phyloP scores from a whole-genome alignment of 2,888 invertebrate species.

The Chloroclysta siterata region DNA sequence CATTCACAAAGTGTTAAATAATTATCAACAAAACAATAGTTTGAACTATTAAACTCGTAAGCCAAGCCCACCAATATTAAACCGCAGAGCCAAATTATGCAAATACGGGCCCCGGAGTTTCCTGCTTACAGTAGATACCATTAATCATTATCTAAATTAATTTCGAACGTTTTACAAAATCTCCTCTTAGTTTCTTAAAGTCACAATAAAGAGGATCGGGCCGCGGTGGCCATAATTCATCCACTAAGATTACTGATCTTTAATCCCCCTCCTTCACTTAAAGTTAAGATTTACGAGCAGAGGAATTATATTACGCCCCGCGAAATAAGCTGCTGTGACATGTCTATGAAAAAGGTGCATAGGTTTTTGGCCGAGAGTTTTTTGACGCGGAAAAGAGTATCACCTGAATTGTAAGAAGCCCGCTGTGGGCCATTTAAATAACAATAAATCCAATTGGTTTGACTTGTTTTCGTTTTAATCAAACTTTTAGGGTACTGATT shows the following conservation, averaged over 20 bases:
- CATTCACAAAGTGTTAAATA: constrained; percentile 12
- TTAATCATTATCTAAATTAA: constrained; percentile 85
- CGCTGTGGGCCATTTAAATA: neutral
- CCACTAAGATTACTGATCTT: constrained; percentile 90
- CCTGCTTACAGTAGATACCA: constrained; percentile 73
- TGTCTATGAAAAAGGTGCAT: constrained; percentile 73
- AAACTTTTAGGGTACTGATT: too few species aligned
- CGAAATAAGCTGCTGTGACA: constrained; percentile 64
- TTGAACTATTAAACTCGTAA: constrained; percentile 38
- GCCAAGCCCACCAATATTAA: constrained; percentile 46
- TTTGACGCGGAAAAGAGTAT: constrained; percentile 13
- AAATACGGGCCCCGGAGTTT: constrained; percentile 67
- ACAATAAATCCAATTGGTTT: neutral
- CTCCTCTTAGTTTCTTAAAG: constrained; percentile 84
- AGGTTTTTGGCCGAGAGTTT: constrained; percentile 20
- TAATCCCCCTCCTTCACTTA: constrained; percentile 89
- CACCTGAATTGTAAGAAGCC: neutral
- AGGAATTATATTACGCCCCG: constrained; percentile 88
- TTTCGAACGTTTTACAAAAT: constrained; percentile 83
- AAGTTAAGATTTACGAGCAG: constrained; percentile 89
- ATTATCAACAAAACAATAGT: constrained; percentile 25
- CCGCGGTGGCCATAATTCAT: constrained; percentile 87
- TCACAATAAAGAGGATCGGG: constrained; percentile 83
- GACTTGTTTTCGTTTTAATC: neutral
- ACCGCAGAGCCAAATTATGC: constrained; percentile 70